Conservation (phyloP, 2,888 invertebrate species). For the Tipula vernalis region DNA sequence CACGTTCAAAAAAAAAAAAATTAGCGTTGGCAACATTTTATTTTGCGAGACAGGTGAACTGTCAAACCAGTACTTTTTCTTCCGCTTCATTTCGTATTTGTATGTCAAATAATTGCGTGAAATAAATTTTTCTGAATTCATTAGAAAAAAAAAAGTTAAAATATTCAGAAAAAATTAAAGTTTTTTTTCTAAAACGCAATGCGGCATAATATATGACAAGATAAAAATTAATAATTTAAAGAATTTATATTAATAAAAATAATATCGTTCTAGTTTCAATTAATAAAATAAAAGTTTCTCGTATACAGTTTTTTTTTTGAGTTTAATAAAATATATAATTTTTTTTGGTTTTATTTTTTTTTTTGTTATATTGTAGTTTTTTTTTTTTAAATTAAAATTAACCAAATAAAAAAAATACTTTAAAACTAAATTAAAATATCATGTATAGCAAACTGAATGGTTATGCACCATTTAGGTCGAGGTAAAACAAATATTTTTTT, state of each 20-base stretch:
- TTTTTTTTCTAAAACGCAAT: slow-evolving; percentile 7
- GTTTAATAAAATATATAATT: neutral
- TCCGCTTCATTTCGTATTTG: neutral
- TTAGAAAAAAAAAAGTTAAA: neutral
- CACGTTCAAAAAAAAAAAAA: neutral
- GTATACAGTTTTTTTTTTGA: neutral
- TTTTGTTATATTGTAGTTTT: neutral
- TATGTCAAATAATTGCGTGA: slow-evolving; percentile 8
- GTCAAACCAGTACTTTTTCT: neutral
- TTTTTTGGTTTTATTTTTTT: neutral
- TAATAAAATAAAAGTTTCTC: neutral
- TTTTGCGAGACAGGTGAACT: neutral
- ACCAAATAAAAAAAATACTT: neutral
- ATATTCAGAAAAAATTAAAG: neutral
- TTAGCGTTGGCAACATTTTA: neutral
- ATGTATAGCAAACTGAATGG: slow-evolving; percentile 20
- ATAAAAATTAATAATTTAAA: neutral
- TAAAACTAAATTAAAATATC: slow-evolving; percentile 6
- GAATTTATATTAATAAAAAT: neutral
- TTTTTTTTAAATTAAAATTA: neutral
- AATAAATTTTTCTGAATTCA: neutral
- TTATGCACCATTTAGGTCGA: slow-evolving; percentile 20
- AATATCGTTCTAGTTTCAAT: neutral
- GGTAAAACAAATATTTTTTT: slow-evolving; percentile 17
- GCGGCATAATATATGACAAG: slow-evolving; percentile 12